Percentiles rank a stretch among this genome's conserved stretches.
These are phyloP conservation scores for Sebastes oblongus DNA, from an alignment of 2,797 vertebrate genomes.

Conservation along the genomic window DNA sequence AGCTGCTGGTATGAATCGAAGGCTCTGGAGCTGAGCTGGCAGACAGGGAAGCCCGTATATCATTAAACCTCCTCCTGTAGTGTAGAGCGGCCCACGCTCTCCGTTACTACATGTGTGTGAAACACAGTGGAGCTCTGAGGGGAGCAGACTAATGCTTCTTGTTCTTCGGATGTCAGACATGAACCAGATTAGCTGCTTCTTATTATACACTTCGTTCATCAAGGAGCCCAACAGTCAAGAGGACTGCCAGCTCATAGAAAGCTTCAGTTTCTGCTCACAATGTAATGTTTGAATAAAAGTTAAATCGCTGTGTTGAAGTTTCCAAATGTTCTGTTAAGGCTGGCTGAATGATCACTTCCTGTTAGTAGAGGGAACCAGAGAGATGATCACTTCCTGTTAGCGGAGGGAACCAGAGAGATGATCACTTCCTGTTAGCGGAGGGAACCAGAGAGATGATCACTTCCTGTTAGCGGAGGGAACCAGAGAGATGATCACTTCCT, in stretches of 20 bases:
- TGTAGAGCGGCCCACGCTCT: slow-evolving; percentile 31
- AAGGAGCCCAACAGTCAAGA: not conserved
- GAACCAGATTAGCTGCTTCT: not conserved
- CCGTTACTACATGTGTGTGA: not conserved
- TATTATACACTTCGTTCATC: not conserved
- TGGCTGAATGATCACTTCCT: no score
- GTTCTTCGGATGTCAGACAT: not conserved
- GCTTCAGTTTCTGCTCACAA: not conserved
- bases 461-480: no score
- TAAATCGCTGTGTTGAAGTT: not conserved
- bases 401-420: no score
- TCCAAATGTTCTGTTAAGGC: not conserved
- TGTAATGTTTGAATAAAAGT: not conserved
- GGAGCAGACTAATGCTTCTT: not conserved
- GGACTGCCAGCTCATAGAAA: not conserved
- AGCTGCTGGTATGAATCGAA: slow-evolving; percentile 45
- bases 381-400: no score
- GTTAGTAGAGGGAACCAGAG: no score
- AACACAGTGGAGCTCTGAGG: slow-evolving; percentile 1
- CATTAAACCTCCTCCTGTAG: slow-evolving; percentile 55
- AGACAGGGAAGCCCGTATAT: slow-evolving; percentile 68
- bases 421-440: no score
- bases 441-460: no score
- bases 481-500: no score
- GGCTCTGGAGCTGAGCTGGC: slow-evolving; percentile 60